Conservation (phyloP, 2,113 vertebrate genomes). For the Pterophyllum scalare region DNA sequence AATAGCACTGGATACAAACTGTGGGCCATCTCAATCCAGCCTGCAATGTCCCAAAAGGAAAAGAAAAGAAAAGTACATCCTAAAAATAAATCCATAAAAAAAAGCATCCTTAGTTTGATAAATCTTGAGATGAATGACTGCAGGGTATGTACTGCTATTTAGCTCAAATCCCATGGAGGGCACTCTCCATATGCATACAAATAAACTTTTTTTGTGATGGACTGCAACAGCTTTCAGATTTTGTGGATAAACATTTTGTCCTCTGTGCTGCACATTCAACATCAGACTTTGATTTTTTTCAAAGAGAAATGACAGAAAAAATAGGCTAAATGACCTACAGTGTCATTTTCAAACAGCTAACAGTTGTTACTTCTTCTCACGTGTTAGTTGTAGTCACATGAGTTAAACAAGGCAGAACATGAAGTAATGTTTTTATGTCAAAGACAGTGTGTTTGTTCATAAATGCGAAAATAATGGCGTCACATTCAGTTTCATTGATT, state of each 20-base stretch:
- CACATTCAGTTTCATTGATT: background rate
- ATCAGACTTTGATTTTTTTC: background rate
- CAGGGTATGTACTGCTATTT: background rate
- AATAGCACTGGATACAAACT: background rate
- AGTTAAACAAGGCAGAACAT: background rate
- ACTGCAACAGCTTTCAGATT: background rate
- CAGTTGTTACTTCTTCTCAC: background rate
- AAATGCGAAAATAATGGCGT: background rate
- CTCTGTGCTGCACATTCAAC: background rate
- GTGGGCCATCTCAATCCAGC: background rate
- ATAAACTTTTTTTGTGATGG: background rate
- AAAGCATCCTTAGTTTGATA: background rate
- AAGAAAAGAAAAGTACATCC: background rate
- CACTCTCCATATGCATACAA: accelerated
- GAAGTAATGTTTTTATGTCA: accelerated
- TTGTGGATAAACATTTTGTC: background rate
- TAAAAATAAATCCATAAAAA: background rate
- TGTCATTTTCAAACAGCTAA: background rate
- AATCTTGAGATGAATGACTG: background rate
- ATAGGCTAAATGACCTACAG: background rate
- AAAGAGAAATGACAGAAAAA: background rate
- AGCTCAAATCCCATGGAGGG: background rate
- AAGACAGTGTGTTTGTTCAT: background rate
- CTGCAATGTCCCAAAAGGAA: background rate
- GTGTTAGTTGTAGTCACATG: background rate